A percentile compares a stretch with the other conserved stretches of the same genome.
Evolutionary conservation across 53 echinoderm and acorn worm genomes (phyloP).

Genomic region (Echinarachnius parma): DNA sequence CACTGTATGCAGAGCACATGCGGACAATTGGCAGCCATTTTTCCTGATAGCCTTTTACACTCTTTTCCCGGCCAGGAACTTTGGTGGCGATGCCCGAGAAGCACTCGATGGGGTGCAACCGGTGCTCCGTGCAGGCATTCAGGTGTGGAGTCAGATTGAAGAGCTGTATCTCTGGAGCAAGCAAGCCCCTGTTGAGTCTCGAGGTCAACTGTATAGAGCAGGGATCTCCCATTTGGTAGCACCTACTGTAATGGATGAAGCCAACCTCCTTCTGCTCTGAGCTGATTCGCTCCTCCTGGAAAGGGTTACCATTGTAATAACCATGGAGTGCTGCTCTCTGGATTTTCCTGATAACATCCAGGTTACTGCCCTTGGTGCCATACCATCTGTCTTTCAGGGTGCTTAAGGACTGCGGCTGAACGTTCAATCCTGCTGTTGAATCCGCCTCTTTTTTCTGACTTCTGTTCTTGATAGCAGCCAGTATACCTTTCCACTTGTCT

Average conservation of each 20-base stretch:
- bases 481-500: slow-evolving; percentile 23
- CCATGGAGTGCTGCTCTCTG: too few species aligned
- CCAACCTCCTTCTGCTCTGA: not conserved
- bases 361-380: too few species aligned
- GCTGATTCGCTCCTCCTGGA: too few species aligned
- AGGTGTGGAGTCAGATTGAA: slow-evolving; percentile 65
- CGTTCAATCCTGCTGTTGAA: too few species aligned
- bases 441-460: too few species aligned
- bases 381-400: too few species aligned
- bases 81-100: slow-evolving; percentile 53
- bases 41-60: slow-evolving; percentile 38
- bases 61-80: slow-evolving; percentile 31
- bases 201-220: slow-evolving; percentile 66
- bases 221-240: slow-evolving; percentile 55
- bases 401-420: too few species aligned
- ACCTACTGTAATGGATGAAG: slow-evolving; percentile 34
- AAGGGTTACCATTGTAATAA: too few species aligned
- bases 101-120: slow-evolving; percentile 59
- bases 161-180: slow-evolving; percentile 68
- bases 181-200: slow-evolving; percentile 47
- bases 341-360: too few species aligned
- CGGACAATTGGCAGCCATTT: slow-evolving; percentile 67
- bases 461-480: slow-evolving; percentile 60
- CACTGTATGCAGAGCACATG: slow-evolving; percentile 67
- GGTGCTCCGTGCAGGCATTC: slow-evolving; percentile 72